Evolutionary conservation across 30 jellyfish, hydroid and myxozoan genomes (phyloP).

Genomic region (Chrysaora quinquecirrha): DNA sequence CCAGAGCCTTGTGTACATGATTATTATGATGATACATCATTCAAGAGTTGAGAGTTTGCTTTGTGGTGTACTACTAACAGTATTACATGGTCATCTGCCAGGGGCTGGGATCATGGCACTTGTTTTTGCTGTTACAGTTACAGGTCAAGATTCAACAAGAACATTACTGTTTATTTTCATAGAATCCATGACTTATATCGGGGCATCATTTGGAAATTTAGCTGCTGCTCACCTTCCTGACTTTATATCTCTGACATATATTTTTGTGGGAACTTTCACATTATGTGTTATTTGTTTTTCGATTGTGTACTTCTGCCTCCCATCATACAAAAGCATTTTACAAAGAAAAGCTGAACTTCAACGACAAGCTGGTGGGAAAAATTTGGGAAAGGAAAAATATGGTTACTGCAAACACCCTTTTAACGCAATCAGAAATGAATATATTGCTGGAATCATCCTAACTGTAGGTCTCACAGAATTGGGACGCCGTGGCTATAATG

Average conservation of each 20-base stretch:
- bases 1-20: constrained; percentile 54
- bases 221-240: constrained; percentile 10
- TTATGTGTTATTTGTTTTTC: constrained; percentile 16
- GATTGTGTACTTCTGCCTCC: constrained; percentile 17
- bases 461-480: constrained; percentile 43
- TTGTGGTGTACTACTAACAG: constrained; percentile 30
- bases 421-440: constrained; percentile 10
- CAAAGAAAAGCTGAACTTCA: background rate
- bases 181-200: constrained; percentile 32
- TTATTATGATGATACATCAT: background rate
- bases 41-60: constrained; percentile 24
- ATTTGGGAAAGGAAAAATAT: too few relatives aligned
- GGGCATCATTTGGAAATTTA: constrained; percentile 24
- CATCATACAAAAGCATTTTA: constrained; percentile 15
- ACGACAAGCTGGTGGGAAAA: too few relatives aligned
- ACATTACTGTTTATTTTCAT: constrained; percentile 26
- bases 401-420: constrained; percentile 2
- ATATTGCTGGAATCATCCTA: constrained; percentile 38
- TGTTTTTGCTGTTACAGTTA: constrained; percentile 29
- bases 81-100: constrained; percentile 27
- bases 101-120: constrained; percentile 43
- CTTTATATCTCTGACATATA: constrained; percentile 7
- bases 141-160: constrained; percentile 14
- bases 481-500: constrained; percentile 8
- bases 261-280: constrained; percentile 36